Percentiles rank a stretch among this genome's conserved stretches.
Evolutionary conservation across 2,888 invertebrate species (phyloP).

Genomic region (Drosophila yooni): DNA sequence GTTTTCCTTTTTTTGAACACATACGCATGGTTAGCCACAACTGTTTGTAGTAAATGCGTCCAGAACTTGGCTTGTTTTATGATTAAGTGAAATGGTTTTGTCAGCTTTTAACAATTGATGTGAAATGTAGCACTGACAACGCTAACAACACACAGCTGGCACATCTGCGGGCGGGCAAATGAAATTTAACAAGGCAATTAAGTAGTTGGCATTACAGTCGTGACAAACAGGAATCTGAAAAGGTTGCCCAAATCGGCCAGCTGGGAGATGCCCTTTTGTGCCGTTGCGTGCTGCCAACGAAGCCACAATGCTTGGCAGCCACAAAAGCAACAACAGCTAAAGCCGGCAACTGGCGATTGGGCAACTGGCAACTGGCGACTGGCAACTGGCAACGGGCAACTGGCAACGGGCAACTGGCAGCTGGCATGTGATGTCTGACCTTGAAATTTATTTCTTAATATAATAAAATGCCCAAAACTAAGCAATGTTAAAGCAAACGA

Average conservation of each 20-base stretch:
- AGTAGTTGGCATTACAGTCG: constrained; percentile 48
- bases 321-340: constrained; percentile 19
- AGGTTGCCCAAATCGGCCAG: constrained; percentile 35
- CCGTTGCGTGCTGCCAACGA: constrained; percentile 52
- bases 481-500: constrained; percentile 58
- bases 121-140: constrained; percentile 28
- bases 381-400: constrained; percentile 34
- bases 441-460: constrained; percentile 79
- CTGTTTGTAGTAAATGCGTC: background rate
- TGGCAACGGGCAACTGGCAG: constrained; percentile 50
- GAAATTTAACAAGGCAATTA: constrained; percentile 63
- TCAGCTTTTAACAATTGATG: constrained; percentile 25
- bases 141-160: constrained; percentile 37
- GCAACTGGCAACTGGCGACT: constrained; percentile 53
- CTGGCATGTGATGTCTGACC: constrained; percentile 71
- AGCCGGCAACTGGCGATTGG: constrained; percentile 29
- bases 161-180: constrained; percentile 45
- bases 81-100: constrained; percentile 1
- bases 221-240: constrained; percentile 53
- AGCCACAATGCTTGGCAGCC: constrained; percentile 34
- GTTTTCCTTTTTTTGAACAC: background rate
- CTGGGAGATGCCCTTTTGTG: constrained; percentile 48
- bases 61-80: background rate
- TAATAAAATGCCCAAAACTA: constrained; percentile 63
- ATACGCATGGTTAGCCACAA: background rate